phyloP scores from a whole-genome alignment of 1,140 invertebrate genomes.

The Brachionus koreanus region DNA sequence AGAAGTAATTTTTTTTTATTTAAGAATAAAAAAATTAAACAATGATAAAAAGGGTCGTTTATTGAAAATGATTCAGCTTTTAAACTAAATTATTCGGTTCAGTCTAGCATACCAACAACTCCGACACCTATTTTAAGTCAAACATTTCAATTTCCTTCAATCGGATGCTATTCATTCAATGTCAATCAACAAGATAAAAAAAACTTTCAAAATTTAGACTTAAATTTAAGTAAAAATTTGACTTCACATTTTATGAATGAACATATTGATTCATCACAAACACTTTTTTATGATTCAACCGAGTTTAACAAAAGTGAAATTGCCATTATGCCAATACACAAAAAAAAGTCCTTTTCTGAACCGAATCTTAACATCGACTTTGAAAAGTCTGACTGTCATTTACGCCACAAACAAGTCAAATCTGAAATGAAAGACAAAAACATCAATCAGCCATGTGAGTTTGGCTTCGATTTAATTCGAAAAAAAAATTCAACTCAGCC shows the following conservation, averaged over 20 bases:
- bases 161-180: not conserved
- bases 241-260: slow-evolving; percentile 26
- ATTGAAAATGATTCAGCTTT: not conserved
- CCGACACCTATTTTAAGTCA: not conserved
- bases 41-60: not conserved
- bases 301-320: not conserved
- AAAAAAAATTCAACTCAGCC: not conserved
- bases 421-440: slow-evolving; percentile 36
- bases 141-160: not conserved
- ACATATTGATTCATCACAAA: not conserved
- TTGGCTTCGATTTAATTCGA: not conserved
- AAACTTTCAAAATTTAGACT: not conserved
- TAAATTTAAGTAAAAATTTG: slow-evolving; percentile 17
- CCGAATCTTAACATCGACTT: not conserved
- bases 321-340: not conserved
- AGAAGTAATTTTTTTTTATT: not conserved
- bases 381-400: not conserved
- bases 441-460: not conserved
- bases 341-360: slow-evolving; percentile 14
- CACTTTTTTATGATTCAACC: not conserved
- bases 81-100: not conserved
- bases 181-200: not conserved
- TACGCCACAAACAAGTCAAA: slow-evolving; percentile 15
- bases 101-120: not conserved
- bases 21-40: no score